phyloP scores from a whole-genome alignment of 92 coral and sea anemone species.

The Porites cylindrica region DNA sequence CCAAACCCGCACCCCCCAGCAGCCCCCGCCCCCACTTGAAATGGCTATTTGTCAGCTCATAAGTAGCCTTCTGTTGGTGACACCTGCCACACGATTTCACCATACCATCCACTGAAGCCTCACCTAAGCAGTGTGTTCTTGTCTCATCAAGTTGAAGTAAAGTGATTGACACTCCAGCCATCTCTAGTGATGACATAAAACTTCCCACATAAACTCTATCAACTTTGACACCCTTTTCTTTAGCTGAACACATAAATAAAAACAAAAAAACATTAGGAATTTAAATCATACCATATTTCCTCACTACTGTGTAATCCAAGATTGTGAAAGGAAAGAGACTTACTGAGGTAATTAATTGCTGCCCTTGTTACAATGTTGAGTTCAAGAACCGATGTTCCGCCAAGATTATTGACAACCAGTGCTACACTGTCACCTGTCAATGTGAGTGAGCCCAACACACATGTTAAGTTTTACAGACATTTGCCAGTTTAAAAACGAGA shows the following conservation, averaged over 20 bases:
- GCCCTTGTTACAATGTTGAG: conserved; percentile 88
- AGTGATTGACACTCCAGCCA: conserved; percentile 98
- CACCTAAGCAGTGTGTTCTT: conserved; percentile 84
- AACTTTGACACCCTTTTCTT: conserved; percentile 70
- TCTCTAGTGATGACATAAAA: conserved; percentile 95
- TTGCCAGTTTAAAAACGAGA: too few species aligned
- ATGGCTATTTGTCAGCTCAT: too few species aligned
- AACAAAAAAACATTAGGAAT: neutral
- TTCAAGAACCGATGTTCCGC: conserved; percentile 92
- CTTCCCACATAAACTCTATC: conserved; percentile 91
- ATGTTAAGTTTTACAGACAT: neutral
- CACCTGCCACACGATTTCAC: neutral
- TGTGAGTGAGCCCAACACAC: neutral
- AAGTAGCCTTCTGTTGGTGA: neutral
- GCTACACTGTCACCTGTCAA: conserved; percentile 84
- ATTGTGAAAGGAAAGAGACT: conserved; percentile 14
- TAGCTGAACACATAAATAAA: conserved; percentile 43
- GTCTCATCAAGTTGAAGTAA: conserved; percentile 83
- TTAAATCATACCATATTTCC: neutral
- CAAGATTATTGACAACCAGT: conserved; percentile 92
- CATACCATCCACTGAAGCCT: neutral
- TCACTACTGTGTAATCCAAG: too few species aligned
- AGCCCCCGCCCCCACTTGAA: too few species aligned
- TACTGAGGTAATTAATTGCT: conserved; percentile 86
- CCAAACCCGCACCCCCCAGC: too few species aligned